A percentile compares a stretch with the other conserved stretches of the same genome.
Conservation (phyloP, 2,797 vertebrate genomes). For the Calcarius lapponicus region DNA sequence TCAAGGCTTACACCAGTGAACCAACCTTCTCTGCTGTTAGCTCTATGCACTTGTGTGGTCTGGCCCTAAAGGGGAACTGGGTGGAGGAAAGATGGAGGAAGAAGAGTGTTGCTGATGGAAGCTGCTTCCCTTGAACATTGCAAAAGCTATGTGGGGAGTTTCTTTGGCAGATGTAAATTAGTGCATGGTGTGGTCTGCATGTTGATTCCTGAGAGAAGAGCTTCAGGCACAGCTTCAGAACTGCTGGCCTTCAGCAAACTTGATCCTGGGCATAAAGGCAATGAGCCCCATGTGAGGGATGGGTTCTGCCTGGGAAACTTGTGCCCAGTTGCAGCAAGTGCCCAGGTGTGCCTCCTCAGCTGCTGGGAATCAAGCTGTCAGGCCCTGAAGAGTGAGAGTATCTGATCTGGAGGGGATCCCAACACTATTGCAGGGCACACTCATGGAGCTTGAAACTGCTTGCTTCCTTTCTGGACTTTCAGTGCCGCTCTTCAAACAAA, state of each 20-base stretch:
- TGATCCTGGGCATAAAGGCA: not conserved
- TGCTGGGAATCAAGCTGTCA: accelerated
- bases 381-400: not conserved
- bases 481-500: constrained; percentile 6
- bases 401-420: constrained; percentile 13
- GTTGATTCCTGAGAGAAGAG: not conserved
- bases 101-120: not conserved
- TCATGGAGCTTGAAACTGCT: not conserved
- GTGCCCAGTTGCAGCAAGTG: not conserved
- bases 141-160: not conserved
- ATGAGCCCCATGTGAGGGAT: not conserved
- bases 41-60: constrained; percentile 25
- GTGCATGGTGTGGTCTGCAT: accelerated
- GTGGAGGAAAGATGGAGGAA: not conserved
- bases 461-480: constrained; percentile 24
- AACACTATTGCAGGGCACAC: not conserved
- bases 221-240: not conserved
- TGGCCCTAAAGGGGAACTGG: not conserved
- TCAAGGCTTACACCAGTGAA: not conserved
- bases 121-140: not conserved
- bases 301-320: not conserved
- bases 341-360: not conserved
- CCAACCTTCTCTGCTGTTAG: not conserved
- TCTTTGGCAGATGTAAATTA: not conserved
- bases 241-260: not conserved